Percentiles rank a stretch among this genome's conserved stretches.
phyloP scores from a whole-genome alignment of 2,113 vertebrate species.

The Apeltes quadracus region DNA sequence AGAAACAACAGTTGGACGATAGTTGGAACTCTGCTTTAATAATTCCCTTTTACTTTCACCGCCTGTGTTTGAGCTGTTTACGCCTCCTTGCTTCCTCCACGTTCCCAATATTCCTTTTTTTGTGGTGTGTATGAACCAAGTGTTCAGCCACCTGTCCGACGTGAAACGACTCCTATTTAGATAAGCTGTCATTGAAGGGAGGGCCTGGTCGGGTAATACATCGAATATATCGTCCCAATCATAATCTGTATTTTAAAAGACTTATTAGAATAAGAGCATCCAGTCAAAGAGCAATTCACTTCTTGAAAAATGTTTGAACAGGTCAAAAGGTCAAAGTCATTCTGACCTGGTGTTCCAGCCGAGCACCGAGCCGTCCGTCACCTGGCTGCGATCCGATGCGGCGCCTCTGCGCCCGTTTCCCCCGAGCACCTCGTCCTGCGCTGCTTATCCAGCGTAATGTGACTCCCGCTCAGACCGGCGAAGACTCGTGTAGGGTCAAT shows the following conservation, averaged over 20 bases:
- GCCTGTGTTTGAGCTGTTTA: slow-evolving; percentile 6
- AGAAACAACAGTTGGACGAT: background rate
- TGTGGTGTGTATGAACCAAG: background rate
- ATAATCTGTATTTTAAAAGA: background rate
- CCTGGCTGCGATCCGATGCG: slow-evolving; percentile 19
- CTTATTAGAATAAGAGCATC: background rate
- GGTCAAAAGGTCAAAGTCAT: background rate
- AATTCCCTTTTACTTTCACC: slow-evolving; percentile 36
- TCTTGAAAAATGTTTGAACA: background rate
- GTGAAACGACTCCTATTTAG: background rate
- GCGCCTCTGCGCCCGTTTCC: slow-evolving; percentile 25
- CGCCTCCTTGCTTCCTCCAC: slow-evolving; percentile 10
- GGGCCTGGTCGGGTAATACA: too few species aligned
- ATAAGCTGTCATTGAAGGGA: background rate
- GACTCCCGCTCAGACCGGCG: too few species aligned
- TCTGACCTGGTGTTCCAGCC: background rate
- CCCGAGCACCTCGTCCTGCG: slow-evolving; percentile 11
- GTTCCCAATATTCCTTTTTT: background rate
- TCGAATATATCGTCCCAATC: background rate
- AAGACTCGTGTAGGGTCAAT: too few species aligned
- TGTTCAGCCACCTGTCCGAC: background rate
- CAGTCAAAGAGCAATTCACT: background rate
- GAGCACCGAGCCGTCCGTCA: background rate
- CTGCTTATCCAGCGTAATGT: slow-evolving; percentile 42
- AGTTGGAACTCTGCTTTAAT: slow-evolving; percentile 16